These are phyloP conservation scores for Epinotia demarniana DNA, from an alignment of 2,888 invertebrate genomes.

Conservation along the genomic window DNA sequence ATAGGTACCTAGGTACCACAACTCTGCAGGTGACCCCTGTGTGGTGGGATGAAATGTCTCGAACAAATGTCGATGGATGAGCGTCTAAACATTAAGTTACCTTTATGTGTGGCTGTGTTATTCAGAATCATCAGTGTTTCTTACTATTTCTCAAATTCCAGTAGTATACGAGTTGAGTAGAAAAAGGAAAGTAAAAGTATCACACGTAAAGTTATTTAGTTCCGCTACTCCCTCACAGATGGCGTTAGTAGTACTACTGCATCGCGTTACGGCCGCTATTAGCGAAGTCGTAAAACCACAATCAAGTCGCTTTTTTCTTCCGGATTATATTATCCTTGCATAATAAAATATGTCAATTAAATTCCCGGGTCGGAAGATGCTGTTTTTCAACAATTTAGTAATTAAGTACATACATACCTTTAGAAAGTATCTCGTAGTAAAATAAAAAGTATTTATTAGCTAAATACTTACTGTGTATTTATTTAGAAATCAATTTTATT, in stretches of 20 bases:
- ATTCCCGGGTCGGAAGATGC: slow-evolving; percentile 4
- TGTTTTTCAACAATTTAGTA: slow-evolving; percentile 15
- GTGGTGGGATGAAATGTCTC: too few relatives aligned
- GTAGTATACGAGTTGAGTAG: background rate
- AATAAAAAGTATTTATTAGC: too few relatives aligned
- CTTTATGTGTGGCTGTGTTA: too few relatives aligned
- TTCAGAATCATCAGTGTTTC: too few relatives aligned
- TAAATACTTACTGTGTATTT: too few relatives aligned
- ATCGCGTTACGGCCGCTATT: slow-evolving; percentile 22
- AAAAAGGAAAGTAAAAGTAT: background rate
- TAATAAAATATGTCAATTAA: slow-evolving; percentile 31
- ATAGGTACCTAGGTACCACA: too few relatives aligned
- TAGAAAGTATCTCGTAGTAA: too few relatives aligned
- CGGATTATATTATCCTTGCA: slow-evolving; percentile 28
- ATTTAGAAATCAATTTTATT: too few relatives aligned
- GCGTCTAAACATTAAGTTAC: too few relatives aligned
- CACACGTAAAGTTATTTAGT: slow-evolving; percentile 7
- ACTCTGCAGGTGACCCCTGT: too few relatives aligned
- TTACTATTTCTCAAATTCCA: too few relatives aligned
- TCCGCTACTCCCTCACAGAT: slow-evolving; percentile 40
- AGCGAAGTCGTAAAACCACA: slow-evolving; percentile 37
- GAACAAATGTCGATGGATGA: too few relatives aligned
- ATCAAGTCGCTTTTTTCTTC: slow-evolving; percentile 29
- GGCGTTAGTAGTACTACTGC: slow-evolving; percentile 35
- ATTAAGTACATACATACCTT: background rate